phyloP scores from a whole-genome alignment of 2,888 invertebrate genomes.

The Amphipyra berbera region DNA sequence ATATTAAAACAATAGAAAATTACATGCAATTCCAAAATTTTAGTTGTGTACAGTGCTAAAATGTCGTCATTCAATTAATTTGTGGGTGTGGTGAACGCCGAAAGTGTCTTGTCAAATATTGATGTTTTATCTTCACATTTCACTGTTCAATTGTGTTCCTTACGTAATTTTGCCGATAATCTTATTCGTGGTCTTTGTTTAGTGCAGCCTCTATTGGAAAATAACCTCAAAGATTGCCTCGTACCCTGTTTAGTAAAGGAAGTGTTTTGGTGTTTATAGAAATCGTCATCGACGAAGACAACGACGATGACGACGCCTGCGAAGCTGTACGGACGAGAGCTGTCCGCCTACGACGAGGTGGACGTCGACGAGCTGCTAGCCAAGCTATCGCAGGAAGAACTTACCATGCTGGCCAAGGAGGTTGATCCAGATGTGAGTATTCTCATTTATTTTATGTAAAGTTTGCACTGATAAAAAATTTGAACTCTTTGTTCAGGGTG shows the following conservation, averaged over 20 bases:
- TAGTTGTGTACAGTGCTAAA: constrained; percentile 29
- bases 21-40: not conserved
- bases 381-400: constrained; percentile 98
- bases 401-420: constrained; percentile 99
- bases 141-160: constrained; percentile 55
- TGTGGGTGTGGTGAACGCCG: constrained; percentile 83
- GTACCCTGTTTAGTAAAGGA: constrained; percentile 54
- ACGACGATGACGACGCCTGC: constrained; percentile 97
- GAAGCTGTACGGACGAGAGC: constrained; percentile 96
- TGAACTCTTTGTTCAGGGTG: too few relatives aligned
- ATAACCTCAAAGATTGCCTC: constrained; percentile 55
- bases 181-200: constrained; percentile 16
- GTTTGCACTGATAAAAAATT: too few relatives aligned
- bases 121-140: constrained; percentile 75
- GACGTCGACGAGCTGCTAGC: constrained; percentile 98
- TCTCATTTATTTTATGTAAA: constrained; percentile 2
- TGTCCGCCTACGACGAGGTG: constrained; percentile 97
- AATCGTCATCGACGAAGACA: constrained; percentile 96
- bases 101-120: constrained; percentile 71
- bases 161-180: constrained; percentile 58
- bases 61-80: constrained; percentile 68
- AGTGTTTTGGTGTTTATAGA: constrained; percentile 91
- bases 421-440: constrained; percentile 99
- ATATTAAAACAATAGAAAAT: constrained; percentile 6
- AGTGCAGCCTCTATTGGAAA: constrained; percentile 29